These are phyloP conservation scores for Epizoanthus scotinus DNA, from an alignment of 92 coral and sea anemone species.

Conservation along the genomic window DNA sequence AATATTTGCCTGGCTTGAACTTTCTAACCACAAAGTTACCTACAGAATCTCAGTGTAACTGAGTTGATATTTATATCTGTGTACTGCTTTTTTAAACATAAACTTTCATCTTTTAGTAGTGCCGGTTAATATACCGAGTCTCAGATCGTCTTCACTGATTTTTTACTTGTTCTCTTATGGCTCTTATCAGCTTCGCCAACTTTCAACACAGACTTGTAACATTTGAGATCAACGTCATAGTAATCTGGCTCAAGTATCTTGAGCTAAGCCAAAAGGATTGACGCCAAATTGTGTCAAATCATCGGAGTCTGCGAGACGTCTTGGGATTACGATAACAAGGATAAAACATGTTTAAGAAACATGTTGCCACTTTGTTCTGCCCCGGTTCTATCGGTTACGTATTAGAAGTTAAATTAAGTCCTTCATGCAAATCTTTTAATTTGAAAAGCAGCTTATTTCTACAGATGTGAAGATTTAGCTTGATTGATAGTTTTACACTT, in stretches of 20 bases:
- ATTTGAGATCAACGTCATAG: constrained; percentile 17
- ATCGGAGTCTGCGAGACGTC: constrained; percentile 24
- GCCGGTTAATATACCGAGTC: constrained; percentile 2
- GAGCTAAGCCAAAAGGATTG: constrained; percentile 11
- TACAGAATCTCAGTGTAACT: no score
- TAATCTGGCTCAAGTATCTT: no score
- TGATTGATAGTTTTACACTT: neutral
- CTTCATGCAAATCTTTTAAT: neutral
- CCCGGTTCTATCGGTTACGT: neutral
- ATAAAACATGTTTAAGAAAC: neutral
- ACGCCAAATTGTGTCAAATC: constrained; percentile 11
- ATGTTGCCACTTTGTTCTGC: neutral
- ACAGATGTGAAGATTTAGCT: neutral
- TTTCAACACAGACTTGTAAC: constrained; percentile 44
- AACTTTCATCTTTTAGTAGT: neutral
- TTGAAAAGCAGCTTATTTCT: neutral
- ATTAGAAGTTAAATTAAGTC: neutral
- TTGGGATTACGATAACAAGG: neutral
- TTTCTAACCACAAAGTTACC: neutral
- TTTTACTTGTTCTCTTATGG: neutral
- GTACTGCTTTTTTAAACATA: neutral
- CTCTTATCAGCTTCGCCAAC: constrained; percentile 33
- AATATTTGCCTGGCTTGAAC: neutral
- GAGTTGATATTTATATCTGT: no score
- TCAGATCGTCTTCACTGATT: neutral